Evolutionary conservation across 1,140 invertebrate species (phyloP), one percentile per base, ranked within the genome.

Genomic region (Penaeus indicus): DNA sequence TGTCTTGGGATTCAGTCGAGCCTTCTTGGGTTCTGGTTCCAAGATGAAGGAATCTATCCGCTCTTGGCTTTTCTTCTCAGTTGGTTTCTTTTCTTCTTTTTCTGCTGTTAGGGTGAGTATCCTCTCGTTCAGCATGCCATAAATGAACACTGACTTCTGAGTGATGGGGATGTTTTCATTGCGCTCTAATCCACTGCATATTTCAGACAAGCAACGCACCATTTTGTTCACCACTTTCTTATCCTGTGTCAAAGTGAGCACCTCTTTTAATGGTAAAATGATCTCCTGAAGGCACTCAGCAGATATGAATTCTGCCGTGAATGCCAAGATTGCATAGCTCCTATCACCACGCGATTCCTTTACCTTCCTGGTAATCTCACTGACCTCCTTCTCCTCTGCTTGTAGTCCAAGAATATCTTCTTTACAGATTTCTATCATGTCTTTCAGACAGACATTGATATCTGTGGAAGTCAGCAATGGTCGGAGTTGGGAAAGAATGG

Each of bases 331-430:
- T 25, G 97, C 95, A 90, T 95, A 98, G 92, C 97, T 97, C 93
- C 97, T 99, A n/a, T 92, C 92, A 61, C 92, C 93, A 86, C 93
- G 93, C 1, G 94, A 95, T 92, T 95, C 95, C 90, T 94, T 93
- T 21, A 93, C 88, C 93, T 98, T 97, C 27, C 94, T 95, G 13
- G 95, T 95, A 61, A 99, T 96, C 91, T 97, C 96, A 1, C 95
- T 94, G 0, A 99, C 95, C 93, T 98, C 96, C 93, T 99, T 99
- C 93, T 99, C 98, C 93, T 99, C 98, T 0, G 96, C 95, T 1
- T 96, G 94, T 64, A 95, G 94, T 1, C 97, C 97, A 93, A 99
- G 99, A 21, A 99, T 93, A 93, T 99, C 98, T 87, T 96, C 95
- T 79, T 96, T 95, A 89, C 97, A 98, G 19, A 97, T 93, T 94